Evolutionary conservation across 2,888 invertebrate genomes (phyloP).

Genomic region (Alloscopus bannaensis): DNA sequence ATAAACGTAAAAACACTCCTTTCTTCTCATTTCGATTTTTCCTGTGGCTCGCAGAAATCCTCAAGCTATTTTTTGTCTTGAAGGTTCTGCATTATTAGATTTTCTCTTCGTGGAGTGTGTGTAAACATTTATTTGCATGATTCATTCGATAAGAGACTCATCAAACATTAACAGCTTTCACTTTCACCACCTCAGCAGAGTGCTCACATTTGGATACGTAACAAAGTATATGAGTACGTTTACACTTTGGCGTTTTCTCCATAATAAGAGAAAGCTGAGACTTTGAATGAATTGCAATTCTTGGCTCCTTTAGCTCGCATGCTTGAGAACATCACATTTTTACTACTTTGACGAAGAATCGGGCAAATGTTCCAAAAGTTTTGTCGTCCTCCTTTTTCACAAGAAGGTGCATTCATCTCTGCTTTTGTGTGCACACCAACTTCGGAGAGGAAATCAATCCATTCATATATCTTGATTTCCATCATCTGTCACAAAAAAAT

Average conservation of each 20-base stretch:
- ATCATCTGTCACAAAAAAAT: conserved; percentile 3
- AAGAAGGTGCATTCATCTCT: too few species aligned
- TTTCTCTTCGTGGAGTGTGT: neutral
- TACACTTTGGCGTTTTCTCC: neutral
- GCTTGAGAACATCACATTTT: neutral
- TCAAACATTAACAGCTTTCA: neutral
- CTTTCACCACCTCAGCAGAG: neutral
- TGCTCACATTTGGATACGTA: neutral
- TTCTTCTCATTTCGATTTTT: too few species aligned
- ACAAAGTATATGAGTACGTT: neutral
- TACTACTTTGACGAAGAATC: neutral
- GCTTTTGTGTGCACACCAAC: too few species aligned
- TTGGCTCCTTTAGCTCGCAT: neutral
- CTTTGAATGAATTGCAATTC: neutral
- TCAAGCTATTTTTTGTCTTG: conserved; percentile 4
- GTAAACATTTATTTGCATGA: neutral
- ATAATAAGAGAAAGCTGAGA: neutral
- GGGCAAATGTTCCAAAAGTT: neutral
- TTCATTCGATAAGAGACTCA: neutral
- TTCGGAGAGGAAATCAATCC: too few species aligned
- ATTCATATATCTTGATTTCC: neutral
- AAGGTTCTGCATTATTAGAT: conserved; percentile 28
- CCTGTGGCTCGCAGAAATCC: too few species aligned
- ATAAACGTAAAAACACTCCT: too few species aligned
- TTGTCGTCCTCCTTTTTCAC: neutral